A percentile compares a stretch with the other conserved stretches of the same genome.
These are phyloP conservation scores for Petroica traversi DNA, from an alignment of 2,113 vertebrate genomes.

Conservation along the genomic window DNA sequence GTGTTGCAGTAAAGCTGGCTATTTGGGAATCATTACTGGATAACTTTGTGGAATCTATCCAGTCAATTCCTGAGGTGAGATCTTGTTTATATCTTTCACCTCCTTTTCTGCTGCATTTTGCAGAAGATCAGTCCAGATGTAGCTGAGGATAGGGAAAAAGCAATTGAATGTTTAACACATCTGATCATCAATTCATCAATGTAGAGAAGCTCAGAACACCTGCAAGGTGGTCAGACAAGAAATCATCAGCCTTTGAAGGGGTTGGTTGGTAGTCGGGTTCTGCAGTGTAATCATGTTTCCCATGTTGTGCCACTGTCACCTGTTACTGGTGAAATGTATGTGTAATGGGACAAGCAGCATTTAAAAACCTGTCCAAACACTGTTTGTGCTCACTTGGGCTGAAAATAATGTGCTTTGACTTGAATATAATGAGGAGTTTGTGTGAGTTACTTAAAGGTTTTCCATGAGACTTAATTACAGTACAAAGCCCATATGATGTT, in stretches of 20 bases:
- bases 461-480: not conserved
- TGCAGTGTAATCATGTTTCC: not conserved
- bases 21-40: conserved; percentile 97
- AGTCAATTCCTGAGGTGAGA: conserved; percentile 96
- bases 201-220: not conserved
- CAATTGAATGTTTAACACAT: not conserved
- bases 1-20: conserved; percentile 90
- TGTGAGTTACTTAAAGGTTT: not conserved
- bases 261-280: not conserved
- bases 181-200: not conserved
- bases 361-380: not conserved
- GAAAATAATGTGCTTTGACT: not conserved
- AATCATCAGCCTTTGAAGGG: not conserved
- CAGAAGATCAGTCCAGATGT: not conserved
- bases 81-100: not conserved
- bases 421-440: not conserved
- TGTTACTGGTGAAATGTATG: not conserved
- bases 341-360: not conserved
- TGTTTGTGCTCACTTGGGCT: not conserved
- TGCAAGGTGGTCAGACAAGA: not conserved
- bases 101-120: not conserved
- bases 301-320: not conserved
- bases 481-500: not conserved
- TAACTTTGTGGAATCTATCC: conserved; percentile 95
- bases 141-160: not conserved